These are phyloP conservation scores for Meriones psammophilus DNA, from an alignment of 2,797 vertebrate species.

Conservation along the genomic window DNA sequence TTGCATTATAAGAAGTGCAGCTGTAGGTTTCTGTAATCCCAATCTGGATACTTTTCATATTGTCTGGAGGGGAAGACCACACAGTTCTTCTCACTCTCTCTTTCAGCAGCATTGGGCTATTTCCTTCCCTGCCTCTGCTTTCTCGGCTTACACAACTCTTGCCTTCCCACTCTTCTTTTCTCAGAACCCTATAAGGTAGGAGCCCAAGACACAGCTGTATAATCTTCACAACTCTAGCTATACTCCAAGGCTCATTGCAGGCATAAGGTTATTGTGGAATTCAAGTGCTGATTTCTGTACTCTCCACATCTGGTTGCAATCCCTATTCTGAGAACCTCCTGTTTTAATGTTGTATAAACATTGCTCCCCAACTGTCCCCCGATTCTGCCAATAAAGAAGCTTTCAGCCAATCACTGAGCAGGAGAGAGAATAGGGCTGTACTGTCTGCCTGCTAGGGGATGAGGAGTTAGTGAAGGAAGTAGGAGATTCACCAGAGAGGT, in stretches of 20 bases:
- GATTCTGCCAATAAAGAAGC: too few relatives aligned
- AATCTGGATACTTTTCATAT: background rate
- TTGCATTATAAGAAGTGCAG: background rate
- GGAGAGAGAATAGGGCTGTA: too few relatives aligned
- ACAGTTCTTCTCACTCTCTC: background rate
- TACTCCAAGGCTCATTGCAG: fast-evolving
- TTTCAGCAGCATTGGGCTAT: background rate
- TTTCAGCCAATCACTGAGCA: too few relatives aligned
- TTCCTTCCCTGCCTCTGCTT: fast-evolving
- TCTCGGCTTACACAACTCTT: background rate
- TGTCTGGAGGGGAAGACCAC: background rate
- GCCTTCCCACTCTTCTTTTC: background rate
- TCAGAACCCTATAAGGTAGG: background rate
- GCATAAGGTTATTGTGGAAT: too few relatives aligned
- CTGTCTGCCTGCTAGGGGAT: too few relatives aligned
- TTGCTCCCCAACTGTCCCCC: too few relatives aligned
- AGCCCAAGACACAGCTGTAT: background rate
- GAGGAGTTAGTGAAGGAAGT: too few relatives aligned
- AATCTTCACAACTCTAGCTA: background rate
- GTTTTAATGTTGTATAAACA: too few relatives aligned
- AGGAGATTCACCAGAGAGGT: too few relatives aligned
- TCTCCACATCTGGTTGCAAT: too few relatives aligned
- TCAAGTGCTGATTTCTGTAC: too few relatives aligned
- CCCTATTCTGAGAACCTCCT: too few relatives aligned
- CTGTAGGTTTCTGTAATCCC: background rate